A percentile compares a stretch with the other conserved stretches of the same genome.
These are phyloP conservation scores for Achatina immaculata DNA, from an alignment of 1,140 invertebrate species.

Conservation along the genomic window DNA sequence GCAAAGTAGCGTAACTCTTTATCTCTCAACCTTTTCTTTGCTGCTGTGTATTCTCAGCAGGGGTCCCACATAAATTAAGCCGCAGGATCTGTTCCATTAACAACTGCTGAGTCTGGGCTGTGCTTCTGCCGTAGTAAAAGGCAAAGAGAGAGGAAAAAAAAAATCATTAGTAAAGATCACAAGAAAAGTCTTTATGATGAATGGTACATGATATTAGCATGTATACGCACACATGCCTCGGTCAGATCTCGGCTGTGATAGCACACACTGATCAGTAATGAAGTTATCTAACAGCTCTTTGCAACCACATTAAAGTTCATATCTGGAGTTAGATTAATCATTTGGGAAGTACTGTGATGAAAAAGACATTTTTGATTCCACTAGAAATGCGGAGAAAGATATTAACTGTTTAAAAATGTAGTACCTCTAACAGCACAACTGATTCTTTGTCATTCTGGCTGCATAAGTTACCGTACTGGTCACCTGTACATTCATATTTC, in stretches of 20 bases:
- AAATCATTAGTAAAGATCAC: background rate
- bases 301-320: too few species aligned
- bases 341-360: background rate
- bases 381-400: background rate
- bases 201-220: background rate
- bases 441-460: too few species aligned
- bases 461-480: too few species aligned
- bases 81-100: conserved; percentile 19
- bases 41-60: background rate
- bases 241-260: too few species aligned
- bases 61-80: background rate
- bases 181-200: background rate
- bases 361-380: background rate
- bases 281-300: too few species aligned
- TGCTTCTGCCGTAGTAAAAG: conserved; percentile 9
- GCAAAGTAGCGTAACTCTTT: too few species aligned
- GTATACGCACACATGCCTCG: background rate
- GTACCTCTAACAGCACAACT: too few species aligned
- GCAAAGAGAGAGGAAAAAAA: background rate
- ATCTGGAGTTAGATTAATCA: too few species aligned
- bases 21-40: too few species aligned
- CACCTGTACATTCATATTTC: too few species aligned
- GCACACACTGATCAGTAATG: too few species aligned
- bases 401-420: background rate
- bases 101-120: conserved; percentile 21